Evolutionary conservation across 1,140 invertebrate species (phyloP).

Genomic region (Drosophila murphyi): DNA sequence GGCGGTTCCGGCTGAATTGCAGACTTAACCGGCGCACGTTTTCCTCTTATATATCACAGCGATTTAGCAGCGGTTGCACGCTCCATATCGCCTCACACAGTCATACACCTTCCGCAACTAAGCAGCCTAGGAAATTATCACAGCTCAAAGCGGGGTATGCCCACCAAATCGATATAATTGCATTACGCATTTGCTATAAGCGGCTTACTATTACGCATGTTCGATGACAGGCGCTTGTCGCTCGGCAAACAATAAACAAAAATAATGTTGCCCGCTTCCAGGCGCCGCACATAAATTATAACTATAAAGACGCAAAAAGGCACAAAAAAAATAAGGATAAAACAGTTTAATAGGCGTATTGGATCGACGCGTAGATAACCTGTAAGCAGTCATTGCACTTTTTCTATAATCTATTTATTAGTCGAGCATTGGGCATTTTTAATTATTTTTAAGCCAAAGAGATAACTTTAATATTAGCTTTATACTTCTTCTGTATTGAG

Average conservation of each 20-base stretch:
- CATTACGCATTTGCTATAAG: slow-evolving; percentile 20
- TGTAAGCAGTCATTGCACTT: not conserved
- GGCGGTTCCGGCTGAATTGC: slow-evolving; percentile 77
- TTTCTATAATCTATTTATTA: no score
- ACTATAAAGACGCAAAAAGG: slow-evolving; percentile 64
- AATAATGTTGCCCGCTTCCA: slow-evolving; percentile 58
- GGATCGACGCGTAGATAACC: not conserved
- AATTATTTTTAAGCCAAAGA: no score
- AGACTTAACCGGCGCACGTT: slow-evolving; percentile 54
- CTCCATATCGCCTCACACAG: slow-evolving; percentile 1
- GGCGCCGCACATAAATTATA: slow-evolving; percentile 72
- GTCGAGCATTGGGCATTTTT: no score
- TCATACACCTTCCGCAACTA: slow-evolving; percentile 22
- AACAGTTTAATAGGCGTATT: not conserved
- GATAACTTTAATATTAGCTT: no score
- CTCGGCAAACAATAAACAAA: slow-evolving; percentile 61
- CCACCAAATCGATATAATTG: slow-evolving; percentile 34
- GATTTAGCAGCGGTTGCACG: slow-evolving; percentile 25
- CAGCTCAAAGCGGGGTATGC: slow-evolving; percentile 2
- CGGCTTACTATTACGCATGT: slow-evolving; percentile 12
- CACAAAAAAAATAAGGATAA: slow-evolving; percentile 44
- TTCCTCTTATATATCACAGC: slow-evolving; percentile 25
- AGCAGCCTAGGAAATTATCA: slow-evolving; percentile 40
- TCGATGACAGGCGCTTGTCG: slow-evolving; percentile 64
- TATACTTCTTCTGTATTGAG: no score